phyloP scores from a whole-genome alignment of 2,113 vertebrate genomes.

The Rattus rattus region DNA sequence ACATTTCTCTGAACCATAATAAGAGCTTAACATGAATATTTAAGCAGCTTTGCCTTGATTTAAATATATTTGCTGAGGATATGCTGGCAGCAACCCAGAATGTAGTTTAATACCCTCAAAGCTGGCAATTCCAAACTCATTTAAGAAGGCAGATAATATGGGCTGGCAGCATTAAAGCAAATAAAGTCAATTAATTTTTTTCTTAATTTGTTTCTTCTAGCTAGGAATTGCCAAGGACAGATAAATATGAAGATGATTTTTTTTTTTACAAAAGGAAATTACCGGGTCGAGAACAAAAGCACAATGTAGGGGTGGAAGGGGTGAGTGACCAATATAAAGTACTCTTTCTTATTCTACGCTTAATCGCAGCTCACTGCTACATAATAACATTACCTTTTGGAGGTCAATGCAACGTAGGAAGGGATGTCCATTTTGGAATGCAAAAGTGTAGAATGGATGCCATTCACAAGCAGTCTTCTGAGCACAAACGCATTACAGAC shows the following conservation, averaged over 20 bases:
- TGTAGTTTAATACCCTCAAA: slow-evolving; percentile 91
- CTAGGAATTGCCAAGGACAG: slow-evolving; percentile 85
- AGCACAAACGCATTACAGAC: slow-evolving; percentile 55
- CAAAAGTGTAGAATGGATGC: slow-evolving; percentile 38
- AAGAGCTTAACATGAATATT: slow-evolving; percentile 94
- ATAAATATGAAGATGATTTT: slow-evolving; percentile 84
- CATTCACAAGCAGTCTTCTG: slow-evolving; percentile 50
- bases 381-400: slow-evolving; percentile 72
- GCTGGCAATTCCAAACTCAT: slow-evolving; percentile 90
- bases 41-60: slow-evolving; percentile 95
- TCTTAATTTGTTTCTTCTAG: slow-evolving; percentile 88
- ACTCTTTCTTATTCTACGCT: slow-evolving; percentile 74
- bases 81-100: slow-evolving; percentile 90
- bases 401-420: slow-evolving; percentile 57
- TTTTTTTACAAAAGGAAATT: slow-evolving; percentile 80
- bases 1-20: slow-evolving; percentile 92
- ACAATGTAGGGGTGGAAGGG: not conserved
- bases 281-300: slow-evolving; percentile 81
- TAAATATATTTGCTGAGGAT: slow-evolving; percentile 94
- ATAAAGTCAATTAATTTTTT: slow-evolving; percentile 93
- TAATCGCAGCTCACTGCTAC: slow-evolving; percentile 63
- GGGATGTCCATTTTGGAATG: slow-evolving; percentile 59
- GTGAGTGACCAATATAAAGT: slow-evolving; percentile 67
- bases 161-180: slow-evolving; percentile 90
- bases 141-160: slow-evolving; percentile 91